A percentile compares a stretch with the other conserved stretches of the same genome.
Evolutionary conservation across 2,888 invertebrate genomes (phyloP).

Genomic region (Heliconius cydno): DNA sequence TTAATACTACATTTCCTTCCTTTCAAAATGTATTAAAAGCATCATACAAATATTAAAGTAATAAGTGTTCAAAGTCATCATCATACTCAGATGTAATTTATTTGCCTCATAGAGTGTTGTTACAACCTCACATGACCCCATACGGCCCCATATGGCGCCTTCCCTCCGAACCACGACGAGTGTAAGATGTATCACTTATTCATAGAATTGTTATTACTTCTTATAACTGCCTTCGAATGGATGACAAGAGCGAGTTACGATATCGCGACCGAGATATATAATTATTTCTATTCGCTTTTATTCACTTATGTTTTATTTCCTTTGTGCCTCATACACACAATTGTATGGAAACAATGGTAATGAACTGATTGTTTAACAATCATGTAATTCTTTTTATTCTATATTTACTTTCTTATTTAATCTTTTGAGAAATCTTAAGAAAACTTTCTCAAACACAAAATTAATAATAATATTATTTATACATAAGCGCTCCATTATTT

Average conservation of each 20-base stretch:
- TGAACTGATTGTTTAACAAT: neutral
- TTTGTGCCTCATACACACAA: neutral
- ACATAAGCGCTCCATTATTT: too few relatives aligned
- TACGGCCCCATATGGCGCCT: neutral
- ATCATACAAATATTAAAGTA: neutral
- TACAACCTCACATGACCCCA: too few relatives aligned
- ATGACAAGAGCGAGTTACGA: neutral
- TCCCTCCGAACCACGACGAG: neutral
- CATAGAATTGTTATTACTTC: constrained; percentile 11
- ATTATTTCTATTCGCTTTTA: neutral
- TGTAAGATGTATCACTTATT: constrained; percentile 10
- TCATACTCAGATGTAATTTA: constrained; percentile 4
- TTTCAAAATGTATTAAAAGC: neutral
- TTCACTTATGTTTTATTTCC: neutral
- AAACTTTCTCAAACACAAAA: too few relatives aligned
- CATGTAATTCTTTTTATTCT: neutral
- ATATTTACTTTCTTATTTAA: neutral
- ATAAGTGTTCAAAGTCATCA: neutral
- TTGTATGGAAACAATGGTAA: neutral
- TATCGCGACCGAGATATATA: neutral
- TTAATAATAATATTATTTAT: too few relatives aligned
- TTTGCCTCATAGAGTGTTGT: constrained; percentile 10
- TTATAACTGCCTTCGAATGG: constrained; percentile 12
- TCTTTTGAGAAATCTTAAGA: too few relatives aligned
- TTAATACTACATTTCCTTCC: neutral